Percentiles rank a stretch among this genome's conserved stretches.
Conservation (phyloP, 2,797 vertebrate genomes). For the Botia kubotai region DNA sequence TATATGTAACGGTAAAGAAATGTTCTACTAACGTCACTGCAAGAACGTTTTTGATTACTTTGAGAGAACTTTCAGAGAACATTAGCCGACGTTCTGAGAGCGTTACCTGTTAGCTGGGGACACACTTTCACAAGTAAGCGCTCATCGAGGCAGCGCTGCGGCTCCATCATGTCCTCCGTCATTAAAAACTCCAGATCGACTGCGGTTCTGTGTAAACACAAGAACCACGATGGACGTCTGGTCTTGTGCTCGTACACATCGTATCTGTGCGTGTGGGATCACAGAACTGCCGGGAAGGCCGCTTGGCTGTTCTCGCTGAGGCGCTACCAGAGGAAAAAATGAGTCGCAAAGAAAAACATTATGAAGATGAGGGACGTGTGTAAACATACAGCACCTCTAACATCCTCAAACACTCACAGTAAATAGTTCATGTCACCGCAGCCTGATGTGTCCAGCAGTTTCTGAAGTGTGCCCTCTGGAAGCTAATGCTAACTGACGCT, state of each 20-base stretch:
- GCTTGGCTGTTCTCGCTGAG: constrained; percentile 43
- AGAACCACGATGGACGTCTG: constrained; percentile 47
- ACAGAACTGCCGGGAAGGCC: constrained; percentile 35
- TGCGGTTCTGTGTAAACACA: constrained; percentile 58
- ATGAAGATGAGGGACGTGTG: constrained; percentile 48
- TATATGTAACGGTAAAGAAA: no score
- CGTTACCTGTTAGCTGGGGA: no score
- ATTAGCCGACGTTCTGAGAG: no score
- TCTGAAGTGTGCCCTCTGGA: constrained; percentile 17
- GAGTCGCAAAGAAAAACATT: constrained; percentile 54
- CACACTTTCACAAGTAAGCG: constrained; percentile 21
- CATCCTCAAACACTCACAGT: constrained; percentile 57
- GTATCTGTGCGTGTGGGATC: constrained; percentile 56
- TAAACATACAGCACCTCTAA: constrained; percentile 55
- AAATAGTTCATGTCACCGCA: constrained; percentile 59
- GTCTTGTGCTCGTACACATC: constrained; percentile 46
- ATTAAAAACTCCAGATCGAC: constrained; percentile 54
- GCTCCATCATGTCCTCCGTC: constrained; percentile 58
- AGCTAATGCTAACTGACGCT: constrained; percentile 1
- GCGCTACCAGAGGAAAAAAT: constrained; percentile 53
- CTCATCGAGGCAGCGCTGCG: constrained; percentile 56
- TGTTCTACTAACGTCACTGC: no score
- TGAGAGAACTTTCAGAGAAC: no score
- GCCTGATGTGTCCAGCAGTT: neutral
- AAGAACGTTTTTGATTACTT: no score